phyloP scores from a whole-genome alignment of 2,888 invertebrate species.

The Habroteleia sp. region DNA sequence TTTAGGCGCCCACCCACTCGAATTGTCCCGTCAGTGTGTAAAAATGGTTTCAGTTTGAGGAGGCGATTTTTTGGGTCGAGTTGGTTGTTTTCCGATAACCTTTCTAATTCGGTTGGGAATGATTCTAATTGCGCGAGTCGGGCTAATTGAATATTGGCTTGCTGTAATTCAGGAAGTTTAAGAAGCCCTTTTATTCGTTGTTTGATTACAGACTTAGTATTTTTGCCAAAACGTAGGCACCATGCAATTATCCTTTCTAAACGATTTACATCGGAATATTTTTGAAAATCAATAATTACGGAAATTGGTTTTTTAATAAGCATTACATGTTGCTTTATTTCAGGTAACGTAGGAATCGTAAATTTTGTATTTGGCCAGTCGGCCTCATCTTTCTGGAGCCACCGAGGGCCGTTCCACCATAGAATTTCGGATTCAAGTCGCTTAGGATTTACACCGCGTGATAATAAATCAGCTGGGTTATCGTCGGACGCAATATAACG shows the following conservation, averaged over 20 bases:
- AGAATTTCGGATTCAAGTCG: background rate
- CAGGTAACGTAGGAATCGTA: background rate
- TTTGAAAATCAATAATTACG: too few species aligned
- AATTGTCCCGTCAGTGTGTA: background rate
- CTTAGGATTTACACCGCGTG: slow-evolving; percentile 11
- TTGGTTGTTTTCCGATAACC: background rate
- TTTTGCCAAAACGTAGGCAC: background rate
- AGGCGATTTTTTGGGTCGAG: background rate
- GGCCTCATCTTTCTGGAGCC: background rate
- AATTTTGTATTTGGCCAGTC: slow-evolving; percentile 2
- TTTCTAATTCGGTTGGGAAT: background rate
- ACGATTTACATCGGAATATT: background rate
- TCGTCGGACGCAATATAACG: background rate
- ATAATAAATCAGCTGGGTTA: background rate
- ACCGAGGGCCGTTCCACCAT: slow-evolving; percentile 18
- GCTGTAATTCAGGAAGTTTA: background rate
- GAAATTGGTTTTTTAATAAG: background rate
- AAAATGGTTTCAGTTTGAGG: background rate
- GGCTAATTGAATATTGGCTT: slow-evolving; percentile 1
- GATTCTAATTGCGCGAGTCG: background rate
- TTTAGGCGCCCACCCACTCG: background rate
- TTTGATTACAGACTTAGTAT: background rate
- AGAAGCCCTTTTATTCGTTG: background rate
- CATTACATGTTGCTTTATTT: background rate
- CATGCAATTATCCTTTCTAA: slow-evolving; percentile 2